Percentiles rank a stretch among this genome's conserved stretches.
Evolutionary conservation across 2,888 invertebrate genomes (phyloP).

Genomic region (Graphium colonna): DNA sequence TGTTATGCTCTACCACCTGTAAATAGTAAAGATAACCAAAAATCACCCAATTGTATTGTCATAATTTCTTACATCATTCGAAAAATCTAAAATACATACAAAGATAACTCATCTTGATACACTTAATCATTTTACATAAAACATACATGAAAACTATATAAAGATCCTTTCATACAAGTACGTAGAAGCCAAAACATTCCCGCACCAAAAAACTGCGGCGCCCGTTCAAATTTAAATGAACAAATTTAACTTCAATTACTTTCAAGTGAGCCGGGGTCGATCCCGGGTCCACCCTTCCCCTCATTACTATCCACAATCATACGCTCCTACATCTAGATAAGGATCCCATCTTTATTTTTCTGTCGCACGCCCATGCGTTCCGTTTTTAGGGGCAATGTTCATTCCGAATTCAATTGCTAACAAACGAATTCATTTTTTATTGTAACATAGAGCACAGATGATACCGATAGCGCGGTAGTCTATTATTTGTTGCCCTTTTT

Average conservation of each 20-base stretch:
- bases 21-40: too few relatives aligned
- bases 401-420: conserved; percentile 71
- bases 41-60: too few relatives aligned
- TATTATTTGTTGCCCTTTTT: conserved; percentile 47
- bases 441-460: conserved; percentile 50
- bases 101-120: too few relatives aligned
- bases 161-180: too few relatives aligned
- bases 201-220: conserved; percentile 13
- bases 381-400: conserved; percentile 59
- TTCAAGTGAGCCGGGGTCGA: conserved; percentile 69
- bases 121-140: too few relatives aligned
- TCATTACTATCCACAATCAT: conserved; percentile 73
- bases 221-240: conserved; percentile 67
- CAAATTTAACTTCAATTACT: conserved; percentile 79
- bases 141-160: too few relatives aligned
- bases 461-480: conserved; percentile 59
- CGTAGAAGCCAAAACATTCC: neutral
- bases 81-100: too few relatives aligned
- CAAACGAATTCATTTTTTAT: conserved; percentile 71
- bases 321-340: conserved; percentile 74
- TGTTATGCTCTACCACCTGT: too few relatives aligned
- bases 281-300: conserved; percentile 72
- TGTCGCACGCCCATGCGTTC: conserved; percentile 52
- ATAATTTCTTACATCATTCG: too few relatives aligned
- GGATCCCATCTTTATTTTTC: conserved; percentile 69